Conservation (phyloP, 2,888 invertebrate genomes). For the Lamproptera curius region DNA sequence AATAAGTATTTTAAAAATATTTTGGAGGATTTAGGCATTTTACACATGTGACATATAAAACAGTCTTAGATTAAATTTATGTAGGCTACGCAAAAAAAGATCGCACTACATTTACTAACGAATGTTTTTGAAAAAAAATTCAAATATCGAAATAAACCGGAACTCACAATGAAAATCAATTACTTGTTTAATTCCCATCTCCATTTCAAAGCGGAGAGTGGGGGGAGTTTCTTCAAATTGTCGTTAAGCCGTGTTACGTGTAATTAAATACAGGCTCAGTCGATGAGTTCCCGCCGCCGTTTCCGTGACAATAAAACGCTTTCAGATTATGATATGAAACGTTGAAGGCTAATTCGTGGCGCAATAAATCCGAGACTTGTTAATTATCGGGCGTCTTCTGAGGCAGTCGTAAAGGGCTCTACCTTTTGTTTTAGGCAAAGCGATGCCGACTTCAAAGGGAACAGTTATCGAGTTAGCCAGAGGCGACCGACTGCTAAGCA, state of each 20-base stretch:
- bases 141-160: constrained; percentile 32
- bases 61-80: background rate
- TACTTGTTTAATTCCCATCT: constrained; percentile 39
- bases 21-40: too few relatives aligned
- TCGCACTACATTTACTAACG: too few relatives aligned
- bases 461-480: constrained; percentile 46
- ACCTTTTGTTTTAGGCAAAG: constrained; percentile 52
- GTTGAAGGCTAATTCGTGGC: constrained; percentile 66
- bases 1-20: too few relatives aligned
- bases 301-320: constrained; percentile 59
- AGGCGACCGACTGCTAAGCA: constrained; percentile 32
- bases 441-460: constrained; percentile 52
- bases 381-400: constrained; percentile 55
- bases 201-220: constrained; percentile 42
- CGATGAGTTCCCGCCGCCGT: constrained; percentile 34
- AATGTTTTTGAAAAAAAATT: constrained; percentile 5
- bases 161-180: constrained; percentile 42
- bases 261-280: constrained; percentile 54
- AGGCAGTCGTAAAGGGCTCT: constrained; percentile 51
- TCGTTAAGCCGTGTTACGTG: constrained; percentile 53
- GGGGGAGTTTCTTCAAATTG: constrained; percentile 42
- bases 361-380: constrained; percentile 68
- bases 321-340: constrained; percentile 68
- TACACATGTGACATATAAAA: too few relatives aligned
- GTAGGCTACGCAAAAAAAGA: background rate